A percentile compares a stretch with the other conserved stretches of the same genome.
These are phyloP conservation scores for Bhutanitis thaidina DNA, from an alignment of 2,888 invertebrate species.

Conservation along the genomic window DNA sequence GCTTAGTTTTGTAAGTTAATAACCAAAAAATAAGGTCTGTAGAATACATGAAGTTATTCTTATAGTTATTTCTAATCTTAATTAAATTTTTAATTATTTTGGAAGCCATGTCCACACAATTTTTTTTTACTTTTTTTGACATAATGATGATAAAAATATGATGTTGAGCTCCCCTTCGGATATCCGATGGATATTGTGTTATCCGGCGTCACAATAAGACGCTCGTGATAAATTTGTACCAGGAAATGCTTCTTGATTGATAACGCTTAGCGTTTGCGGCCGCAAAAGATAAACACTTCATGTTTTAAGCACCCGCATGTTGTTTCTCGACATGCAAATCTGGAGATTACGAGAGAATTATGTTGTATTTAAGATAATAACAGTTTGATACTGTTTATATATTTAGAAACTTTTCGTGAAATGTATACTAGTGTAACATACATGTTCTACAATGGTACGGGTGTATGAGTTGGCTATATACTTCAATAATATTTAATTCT, in stretches of 20 bases:
- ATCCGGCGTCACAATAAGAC: slow-evolving; percentile 72
- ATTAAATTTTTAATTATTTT: background rate
- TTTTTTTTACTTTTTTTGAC: slow-evolving; percentile 51
- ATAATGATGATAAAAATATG: slow-evolving; percentile 79
- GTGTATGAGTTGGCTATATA: too few species aligned
- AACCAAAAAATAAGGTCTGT: too few species aligned
- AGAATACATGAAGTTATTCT: too few species aligned
- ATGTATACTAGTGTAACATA: too few species aligned
- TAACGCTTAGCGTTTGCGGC: slow-evolving; percentile 40
- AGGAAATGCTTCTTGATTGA: slow-evolving; percentile 72
- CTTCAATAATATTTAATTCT: too few species aligned
- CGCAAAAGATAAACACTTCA: slow-evolving; percentile 21
- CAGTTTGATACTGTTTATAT: too few species aligned
- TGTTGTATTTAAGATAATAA: too few species aligned
- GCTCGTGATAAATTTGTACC: slow-evolving; percentile 74
- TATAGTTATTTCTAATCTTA: too few species aligned
- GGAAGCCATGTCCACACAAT: slow-evolving; percentile 35
- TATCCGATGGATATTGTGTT: slow-evolving; percentile 76
- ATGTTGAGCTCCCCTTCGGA: slow-evolving; percentile 75
- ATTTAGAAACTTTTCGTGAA: too few species aligned
- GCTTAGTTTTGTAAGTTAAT: too few species aligned
- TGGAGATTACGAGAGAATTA: too few species aligned
- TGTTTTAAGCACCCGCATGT: background rate
- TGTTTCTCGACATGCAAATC: background rate
- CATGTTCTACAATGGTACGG: too few species aligned